Conservation (phyloP, 1,140 invertebrate genomes). For the Globodera rostochiensis region DNA sequence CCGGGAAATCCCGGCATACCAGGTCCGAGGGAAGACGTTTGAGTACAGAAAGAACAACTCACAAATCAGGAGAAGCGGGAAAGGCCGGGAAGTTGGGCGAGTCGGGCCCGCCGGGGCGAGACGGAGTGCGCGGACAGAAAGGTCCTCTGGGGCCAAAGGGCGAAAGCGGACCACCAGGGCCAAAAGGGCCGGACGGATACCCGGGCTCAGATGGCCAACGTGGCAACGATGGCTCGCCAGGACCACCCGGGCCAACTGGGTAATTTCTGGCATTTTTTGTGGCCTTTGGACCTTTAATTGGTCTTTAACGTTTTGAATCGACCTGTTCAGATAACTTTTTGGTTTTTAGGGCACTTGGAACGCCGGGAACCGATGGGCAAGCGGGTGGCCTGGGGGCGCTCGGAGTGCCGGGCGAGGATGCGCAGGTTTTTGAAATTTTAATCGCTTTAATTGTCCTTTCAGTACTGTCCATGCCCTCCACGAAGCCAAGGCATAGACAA, state of each 20-base stretch:
- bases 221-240: slow-evolving; percentile 48
- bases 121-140: slow-evolving; percentile 49
- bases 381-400: slow-evolving; percentile 37
- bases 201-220: slow-evolving; percentile 54
- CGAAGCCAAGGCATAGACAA: slow-evolving; percentile 48
- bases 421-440: slow-evolving; percentile 11
- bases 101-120: slow-evolving; percentile 40
- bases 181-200: slow-evolving; percentile 54
- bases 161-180: slow-evolving; percentile 34
- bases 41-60: not conserved
- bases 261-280: not conserved
- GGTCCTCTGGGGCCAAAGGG: slow-evolving; percentile 46
- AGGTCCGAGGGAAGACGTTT: not conserved
- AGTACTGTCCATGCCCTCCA: slow-evolving; percentile 54
- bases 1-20: slow-evolving; percentile 51
- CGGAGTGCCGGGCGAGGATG: slow-evolving; percentile 40
- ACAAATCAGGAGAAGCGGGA: slow-evolving; percentile 35
- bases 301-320: not conserved
- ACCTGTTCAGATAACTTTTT: not conserved
- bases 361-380: slow-evolving; percentile 53
- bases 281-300: not conserved
- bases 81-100: slow-evolving; percentile 50
- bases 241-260: slow-evolving; percentile 15
- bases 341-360: slow-evolving; percentile 29
- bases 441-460: not conserved